Evolutionary conservation across 2,888 invertebrate species (phyloP), one percentile per base, ranked within the genome.

Genomic region (Eilema caniola): DNA sequence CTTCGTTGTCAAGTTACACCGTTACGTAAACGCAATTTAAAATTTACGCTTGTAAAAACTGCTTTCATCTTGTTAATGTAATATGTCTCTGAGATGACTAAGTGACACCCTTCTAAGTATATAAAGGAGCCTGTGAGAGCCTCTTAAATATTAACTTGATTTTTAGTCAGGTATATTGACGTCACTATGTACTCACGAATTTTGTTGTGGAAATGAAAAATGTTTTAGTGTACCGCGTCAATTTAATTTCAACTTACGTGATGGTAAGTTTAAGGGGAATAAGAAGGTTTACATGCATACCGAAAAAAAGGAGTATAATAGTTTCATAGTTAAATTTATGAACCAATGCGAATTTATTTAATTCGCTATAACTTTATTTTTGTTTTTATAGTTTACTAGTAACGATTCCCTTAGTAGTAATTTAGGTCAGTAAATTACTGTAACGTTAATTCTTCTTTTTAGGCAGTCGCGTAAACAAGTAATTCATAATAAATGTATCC

Each of bases 1-100:
- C 77, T n/a, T 41, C 70, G 70, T 70, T 77, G 74, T 77, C 72
- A 76, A 77, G 74, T 70, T 78, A 76, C 75, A 82, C 71, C 75
- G 71, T 82, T 82, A 84, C 81, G 86, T 83, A 85, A 86, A 89
- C 81, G 86, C 85, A 91, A 92, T 92, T 92, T 92, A 89, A 92
- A 91, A 92, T 93, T 91, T 89, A 90, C 87, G 89, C 85, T 87
- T 89, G 87, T 89, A 89, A 90, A 91, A 93, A 91, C 89, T 87
- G 86, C 91, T 92, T 91, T 91, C 89, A 91, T 91, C 90, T 88
- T 86, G 85, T 82, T 92, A 91, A 90, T 89, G 86, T 88, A 86
- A 91, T 90, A 86, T 85, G 84, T 87, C 84, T 82, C 75, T 71
- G 80, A 83, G 84, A 85, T 87, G 87, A 87, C 86, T 89, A 86